Evolutionary conservation across 2,888 invertebrate genomes (phyloP).

Genomic region (Ceraclea dissimilis): DNA sequence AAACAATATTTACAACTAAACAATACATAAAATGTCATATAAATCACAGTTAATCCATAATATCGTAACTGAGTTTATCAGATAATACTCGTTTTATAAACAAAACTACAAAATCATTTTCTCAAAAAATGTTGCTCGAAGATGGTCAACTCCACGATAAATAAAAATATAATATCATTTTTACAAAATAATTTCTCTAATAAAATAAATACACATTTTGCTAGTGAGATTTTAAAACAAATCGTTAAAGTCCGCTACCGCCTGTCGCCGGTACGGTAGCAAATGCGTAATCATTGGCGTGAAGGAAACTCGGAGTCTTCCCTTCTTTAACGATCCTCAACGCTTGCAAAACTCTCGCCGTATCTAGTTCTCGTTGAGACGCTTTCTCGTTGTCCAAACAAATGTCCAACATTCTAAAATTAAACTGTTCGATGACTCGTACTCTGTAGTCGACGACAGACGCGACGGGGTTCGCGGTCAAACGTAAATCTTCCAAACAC

Average conservation of each 20-base stretch:
- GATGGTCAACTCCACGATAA: no score
- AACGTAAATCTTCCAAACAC: constrained; percentile 75
- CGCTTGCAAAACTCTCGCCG: constrained; percentile 84
- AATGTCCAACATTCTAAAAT: constrained; percentile 73
- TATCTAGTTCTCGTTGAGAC: constrained; percentile 83
- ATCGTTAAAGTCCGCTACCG: constrained; percentile 23
- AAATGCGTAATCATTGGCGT: constrained; percentile 34
- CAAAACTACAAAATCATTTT: no score
- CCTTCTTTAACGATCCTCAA: constrained; percentile 70
- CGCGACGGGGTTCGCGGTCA: constrained; percentile 87
- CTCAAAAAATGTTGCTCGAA: no score
- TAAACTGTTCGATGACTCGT: constrained; percentile 82
- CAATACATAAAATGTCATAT: no score
- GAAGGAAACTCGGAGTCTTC: constrained; percentile 51
- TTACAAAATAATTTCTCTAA: background rate
- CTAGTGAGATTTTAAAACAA: background rate
- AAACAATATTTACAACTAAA: no score
- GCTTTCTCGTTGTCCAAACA: constrained; percentile 83
- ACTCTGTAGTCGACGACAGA: constrained; percentile 81
- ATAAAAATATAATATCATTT: no score
- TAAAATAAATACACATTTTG: background rate
- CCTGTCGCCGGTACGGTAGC: constrained; percentile 22
- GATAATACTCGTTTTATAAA: no score
- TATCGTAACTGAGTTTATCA: no score
- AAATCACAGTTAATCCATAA: no score